Evolutionary conservation across 2,888 invertebrate species (phyloP).

Genomic region (Lycophotia porphyrea): DNA sequence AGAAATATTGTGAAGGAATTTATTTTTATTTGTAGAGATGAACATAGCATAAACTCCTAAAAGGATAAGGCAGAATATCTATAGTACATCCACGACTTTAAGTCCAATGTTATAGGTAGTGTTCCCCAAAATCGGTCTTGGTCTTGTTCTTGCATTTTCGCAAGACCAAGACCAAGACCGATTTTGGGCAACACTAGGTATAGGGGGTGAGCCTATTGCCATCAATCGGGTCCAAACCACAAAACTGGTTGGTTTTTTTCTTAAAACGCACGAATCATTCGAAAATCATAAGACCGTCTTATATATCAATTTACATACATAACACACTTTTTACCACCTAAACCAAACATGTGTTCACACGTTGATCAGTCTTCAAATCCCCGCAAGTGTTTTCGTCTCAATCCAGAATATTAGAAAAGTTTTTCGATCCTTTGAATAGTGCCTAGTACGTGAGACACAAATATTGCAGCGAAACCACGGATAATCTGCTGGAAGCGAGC

Average conservation of each 20-base stretch:
- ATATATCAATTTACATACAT: not conserved
- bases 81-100: not conserved
- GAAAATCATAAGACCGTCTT: too few species aligned
- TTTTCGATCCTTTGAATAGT: constrained; percentile 88
- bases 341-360: constrained; percentile 36
- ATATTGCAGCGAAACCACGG: constrained; percentile 82
- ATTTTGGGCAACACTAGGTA: too few species aligned
- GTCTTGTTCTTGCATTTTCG: too few species aligned
- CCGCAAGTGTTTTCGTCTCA: constrained; percentile 79
- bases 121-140: too few species aligned
- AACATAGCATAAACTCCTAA: not conserved
- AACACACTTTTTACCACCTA: constrained; percentile 6
- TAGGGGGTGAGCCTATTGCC: too few species aligned
- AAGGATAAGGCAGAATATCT: not conserved
- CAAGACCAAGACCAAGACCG: too few species aligned
- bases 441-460: constrained; percentile 86
- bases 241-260: too few species aligned
- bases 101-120: too few species aligned
- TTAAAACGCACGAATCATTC: too few species aligned
- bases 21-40: not conserved
- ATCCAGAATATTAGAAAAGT: constrained; percentile 89
- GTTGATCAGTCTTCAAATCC: constrained; percentile 77
- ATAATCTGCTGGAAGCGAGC: constrained; percentile 87
- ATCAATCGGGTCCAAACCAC: too few species aligned
- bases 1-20: constrained; percentile 12